These are phyloP conservation scores for Actinia equina DNA, from an alignment of 64 coral and sea anemone genomes.

Conservation along the genomic window DNA sequence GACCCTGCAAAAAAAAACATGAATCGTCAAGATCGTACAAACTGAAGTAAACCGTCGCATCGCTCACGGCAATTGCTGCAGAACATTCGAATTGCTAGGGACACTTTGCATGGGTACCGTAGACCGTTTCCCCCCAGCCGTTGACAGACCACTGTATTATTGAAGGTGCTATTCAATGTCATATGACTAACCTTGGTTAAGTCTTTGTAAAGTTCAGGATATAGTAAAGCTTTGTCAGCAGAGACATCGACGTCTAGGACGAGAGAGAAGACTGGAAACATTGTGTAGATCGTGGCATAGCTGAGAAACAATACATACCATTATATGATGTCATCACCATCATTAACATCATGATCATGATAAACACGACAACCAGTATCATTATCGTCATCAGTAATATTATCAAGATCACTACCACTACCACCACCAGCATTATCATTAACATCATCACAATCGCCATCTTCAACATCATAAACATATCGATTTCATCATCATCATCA, in stretches of 20 bases:
- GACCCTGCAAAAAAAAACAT: slow-evolving; percentile 66
- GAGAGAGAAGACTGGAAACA: slow-evolving; percentile 96
- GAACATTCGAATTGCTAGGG: too few species aligned
- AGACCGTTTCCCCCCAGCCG: too few species aligned
- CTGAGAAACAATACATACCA: slow-evolving; percentile 20
- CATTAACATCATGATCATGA: neutral
- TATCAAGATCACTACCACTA: too few species aligned
- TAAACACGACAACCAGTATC: too few species aligned
- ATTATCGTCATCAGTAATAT: too few species aligned
- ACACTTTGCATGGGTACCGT: too few species aligned
- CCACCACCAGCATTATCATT: too few species aligned
- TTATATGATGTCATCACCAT: neutral
- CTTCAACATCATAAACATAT: neutral
- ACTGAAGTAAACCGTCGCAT: neutral
- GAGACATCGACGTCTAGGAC: slow-evolving; percentile 91
- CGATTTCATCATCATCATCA: neutral
- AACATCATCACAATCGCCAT: too few species aligned
- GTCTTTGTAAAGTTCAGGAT: slow-evolving; percentile 96
- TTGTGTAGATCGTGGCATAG: slow-evolving; percentile 91
- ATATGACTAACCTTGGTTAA: slow-evolving; percentile 69
- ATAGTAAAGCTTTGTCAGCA: slow-evolving; percentile 80
- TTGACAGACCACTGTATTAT: too few species aligned
- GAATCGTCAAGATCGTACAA: neutral
- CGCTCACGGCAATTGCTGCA: neutral
- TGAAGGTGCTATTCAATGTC: too few species aligned